Base-by-base conservation (phyloP, 2,113 vertebrate species). In the Chelonoidis abingdonii region DNA sequence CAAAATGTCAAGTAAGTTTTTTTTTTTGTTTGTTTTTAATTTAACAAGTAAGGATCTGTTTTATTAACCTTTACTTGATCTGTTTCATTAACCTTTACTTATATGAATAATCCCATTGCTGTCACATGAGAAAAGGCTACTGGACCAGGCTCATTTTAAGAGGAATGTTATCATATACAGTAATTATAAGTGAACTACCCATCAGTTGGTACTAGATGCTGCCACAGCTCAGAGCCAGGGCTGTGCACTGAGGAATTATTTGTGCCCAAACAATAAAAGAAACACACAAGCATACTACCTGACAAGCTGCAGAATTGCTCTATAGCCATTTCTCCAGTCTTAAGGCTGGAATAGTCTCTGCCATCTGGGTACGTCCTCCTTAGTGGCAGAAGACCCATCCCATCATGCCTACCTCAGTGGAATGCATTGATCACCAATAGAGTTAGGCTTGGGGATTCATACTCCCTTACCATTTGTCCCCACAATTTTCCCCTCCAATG, bases 1-100 rank as follows among this genome's bases (percentile, higher is more conserved):
- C 98, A 99, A 98, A 98, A 99, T 99, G 98, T 99, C 98, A 98
- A 99, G 98, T 99, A 99, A 99, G 98, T 98, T 98, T 96, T 91
- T 89, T 89, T 94, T 93, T 80, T 47, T 47, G 47, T 87, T 93
- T 87, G 89, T 92, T 25, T 72, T 72, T 93, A 57, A 41, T 35
- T 41, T 80, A 49, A 1, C 89, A n/a, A 87, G 80, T 89, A 92
- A 89, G 82, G 86, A 8, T 53, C 79, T 81, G 84, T 13, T 92
- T 94, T n/a, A 1, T 1, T 53, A 81, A 81, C 92, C 76, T 44
- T 50, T 78, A 50, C 72, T 81, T 44, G 86, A 8, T 53, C 79
- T 81, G 84, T 13, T 92, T 94, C 41, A 1, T 1, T 53, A 81
- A 81, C 92, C 76, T 44, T 50, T 78, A 50, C 72, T 81, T 44